A percentile compares a stretch with the other conserved stretches of the same genome.
phyloP scores from a whole-genome alignment of 2,888 invertebrate genomes.

The Trilocha varians region DNA sequence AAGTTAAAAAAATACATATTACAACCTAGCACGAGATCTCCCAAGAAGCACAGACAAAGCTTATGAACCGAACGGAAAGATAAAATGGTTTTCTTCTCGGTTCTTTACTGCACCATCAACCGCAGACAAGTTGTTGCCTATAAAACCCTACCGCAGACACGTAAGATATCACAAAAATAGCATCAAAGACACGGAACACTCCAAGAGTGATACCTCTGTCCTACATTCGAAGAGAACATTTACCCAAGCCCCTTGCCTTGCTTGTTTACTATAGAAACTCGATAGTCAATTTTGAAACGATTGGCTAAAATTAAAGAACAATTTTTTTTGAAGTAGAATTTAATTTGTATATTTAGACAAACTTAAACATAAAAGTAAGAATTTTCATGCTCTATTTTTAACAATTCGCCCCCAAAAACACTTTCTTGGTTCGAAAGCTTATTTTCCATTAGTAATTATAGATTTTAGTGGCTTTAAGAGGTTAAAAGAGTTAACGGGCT shows the following conservation, averaged over 20 bases:
- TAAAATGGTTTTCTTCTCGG: slow-evolving; percentile 6
- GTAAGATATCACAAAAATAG: slow-evolving; percentile 57
- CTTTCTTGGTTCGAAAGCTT: too few species aligned
- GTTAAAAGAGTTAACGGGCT: too few species aligned
- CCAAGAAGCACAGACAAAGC: too few species aligned
- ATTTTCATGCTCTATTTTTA: too few species aligned
- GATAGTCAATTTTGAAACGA: not conserved
- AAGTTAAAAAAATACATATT: too few species aligned
- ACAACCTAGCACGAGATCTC: too few species aligned
- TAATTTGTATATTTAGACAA: too few species aligned
- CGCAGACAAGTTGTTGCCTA: slow-evolving; percentile 36
- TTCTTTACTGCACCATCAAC: slow-evolving; percentile 28
- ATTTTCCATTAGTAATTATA: too few species aligned
- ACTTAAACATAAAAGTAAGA: too few species aligned
- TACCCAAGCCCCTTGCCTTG: slow-evolving; percentile 24
- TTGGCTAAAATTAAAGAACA: slow-evolving; percentile 15
- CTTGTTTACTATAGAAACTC: not conserved
- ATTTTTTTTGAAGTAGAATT: too few species aligned
- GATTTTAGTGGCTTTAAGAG: too few species aligned
- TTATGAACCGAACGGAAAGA: slow-evolving; percentile 7
- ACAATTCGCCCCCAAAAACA: too few species aligned
- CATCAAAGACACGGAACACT: slow-evolving; percentile 46
- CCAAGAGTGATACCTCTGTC: slow-evolving; percentile 45
- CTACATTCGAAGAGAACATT: slow-evolving; percentile 44
- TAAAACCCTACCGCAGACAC: slow-evolving; percentile 52